Base-by-base conservation (phyloP, 2,113 vertebrate species). In the Theropithecus gelada region DNA sequence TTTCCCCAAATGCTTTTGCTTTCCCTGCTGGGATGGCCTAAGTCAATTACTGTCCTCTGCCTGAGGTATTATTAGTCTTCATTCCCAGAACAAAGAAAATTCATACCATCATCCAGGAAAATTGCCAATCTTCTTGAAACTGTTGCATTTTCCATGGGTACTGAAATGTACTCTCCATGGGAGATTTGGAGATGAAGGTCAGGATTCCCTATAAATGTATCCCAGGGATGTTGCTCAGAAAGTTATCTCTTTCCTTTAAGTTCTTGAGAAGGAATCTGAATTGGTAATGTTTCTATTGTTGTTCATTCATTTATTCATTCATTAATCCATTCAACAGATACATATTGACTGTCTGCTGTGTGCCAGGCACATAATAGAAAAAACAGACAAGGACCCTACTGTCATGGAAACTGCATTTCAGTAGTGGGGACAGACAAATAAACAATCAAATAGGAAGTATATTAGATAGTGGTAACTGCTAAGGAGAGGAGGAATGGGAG, bases 1-100 rank as follows among this genome's bases (percentile, higher is more conserved):
- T 94, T 98, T 86, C 48, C 94, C 72, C 85, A 9, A 6, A 7
- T 89, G 80, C 72, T 93, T 96, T 88, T 96, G 55, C 70, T 84
- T 94, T 93, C 32, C 92, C 79, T 90, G 86, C 91, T 97, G 97
- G 32, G 88, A n/a, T 80, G 75, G 91, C 64, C 83, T 80, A 89
- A 93, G 86, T 72, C 95, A 95, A 82, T 97, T 93, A 92, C 83
- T 43, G 27, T 70, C 7, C n/a, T 86, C 55, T 92, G 85, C 73
- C 75, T 61, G 18, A 95, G 82, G 82, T 7, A 1, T 68, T 86
- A 30, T 89, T 93, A 89, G 82, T 72, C 76, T 84, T 97, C 93
- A 91, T 97, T 95, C 5, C 0, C n/a, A 83, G 79, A 89, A 72
- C 73, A 79, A 95, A 93, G 92, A 32, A 72, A 94, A 90, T 12